Evolutionary conservation across 53 echinoderm and acorn worm species (phyloP).

Genomic region (Luidia sarsii): DNA sequence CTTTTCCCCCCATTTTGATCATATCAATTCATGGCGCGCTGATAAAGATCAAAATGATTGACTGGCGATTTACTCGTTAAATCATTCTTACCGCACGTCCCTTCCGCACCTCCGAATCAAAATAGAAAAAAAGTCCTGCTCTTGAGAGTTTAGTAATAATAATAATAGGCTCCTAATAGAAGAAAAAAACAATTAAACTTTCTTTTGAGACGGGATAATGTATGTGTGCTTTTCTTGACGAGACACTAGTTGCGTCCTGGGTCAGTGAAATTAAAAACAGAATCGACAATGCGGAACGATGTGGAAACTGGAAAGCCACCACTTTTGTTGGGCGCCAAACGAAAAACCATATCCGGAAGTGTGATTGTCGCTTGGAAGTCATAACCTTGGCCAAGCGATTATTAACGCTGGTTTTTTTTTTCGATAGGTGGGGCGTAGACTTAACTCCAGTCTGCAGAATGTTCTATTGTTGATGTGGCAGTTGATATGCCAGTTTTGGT

Average conservation of each 20-base stretch:
- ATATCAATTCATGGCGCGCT: neutral
- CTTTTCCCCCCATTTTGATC: neutral
- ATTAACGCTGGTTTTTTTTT: too few species aligned
- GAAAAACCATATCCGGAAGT: slow-evolving; percentile 49
- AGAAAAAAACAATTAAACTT: neutral
- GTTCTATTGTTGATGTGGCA: too few species aligned
- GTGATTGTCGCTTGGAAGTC: neutral
- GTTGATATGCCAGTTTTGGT: neutral
- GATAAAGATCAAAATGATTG: neutral
- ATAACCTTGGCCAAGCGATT: slow-evolving; percentile 30
- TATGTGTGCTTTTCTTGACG: too few species aligned
- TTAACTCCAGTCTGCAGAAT: too few species aligned
- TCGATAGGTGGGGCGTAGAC: too few species aligned
- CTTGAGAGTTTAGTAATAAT: too few species aligned
- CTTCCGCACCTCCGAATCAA: too few species aligned
- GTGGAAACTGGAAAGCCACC: neutral
- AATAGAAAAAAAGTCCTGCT: too few species aligned
- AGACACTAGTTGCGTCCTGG: neutral
- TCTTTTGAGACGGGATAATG: too few species aligned
- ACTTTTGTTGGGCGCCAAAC: slow-evolving; percentile 22
- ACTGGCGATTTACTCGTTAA: too few species aligned
- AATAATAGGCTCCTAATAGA: neutral
- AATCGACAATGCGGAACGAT: slow-evolving; percentile 10
- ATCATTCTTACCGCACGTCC: too few species aligned
- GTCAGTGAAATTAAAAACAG: neutral